Percentiles rank a stretch among this genome's conserved stretches.
These are phyloP conservation scores for Genyomyrus donnyi DNA, from an alignment of 2,113 vertebrate species.

Conservation along the genomic window DNA sequence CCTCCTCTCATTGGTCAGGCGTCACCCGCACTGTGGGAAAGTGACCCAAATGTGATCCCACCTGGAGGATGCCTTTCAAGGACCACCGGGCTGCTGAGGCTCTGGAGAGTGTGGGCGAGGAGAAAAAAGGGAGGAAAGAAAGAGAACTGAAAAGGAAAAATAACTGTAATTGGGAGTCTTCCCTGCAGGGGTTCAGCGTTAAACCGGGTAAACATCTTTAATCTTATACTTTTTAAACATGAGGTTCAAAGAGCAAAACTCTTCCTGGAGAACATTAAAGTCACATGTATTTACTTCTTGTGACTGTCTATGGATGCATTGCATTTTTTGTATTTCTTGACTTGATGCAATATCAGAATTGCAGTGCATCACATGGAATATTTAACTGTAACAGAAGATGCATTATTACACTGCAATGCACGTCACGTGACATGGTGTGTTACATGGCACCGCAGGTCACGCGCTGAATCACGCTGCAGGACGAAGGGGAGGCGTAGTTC, in stretches of 20 bases:
- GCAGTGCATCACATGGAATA: background rate
- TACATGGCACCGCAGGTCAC: background rate
- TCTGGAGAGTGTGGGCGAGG: conserved; percentile 4
- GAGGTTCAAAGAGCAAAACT: background rate
- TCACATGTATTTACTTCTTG: background rate
- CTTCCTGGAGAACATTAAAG: background rate
- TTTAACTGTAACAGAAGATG: background rate
- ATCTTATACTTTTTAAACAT: background rate
- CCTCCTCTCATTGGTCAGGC: background rate
- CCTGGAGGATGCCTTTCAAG: background rate
- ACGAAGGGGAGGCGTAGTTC: no score
- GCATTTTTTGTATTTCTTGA: background rate
- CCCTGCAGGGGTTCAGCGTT: background rate
- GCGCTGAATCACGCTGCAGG: background rate
- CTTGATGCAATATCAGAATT: background rate
- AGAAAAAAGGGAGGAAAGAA: background rate
- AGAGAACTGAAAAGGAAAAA: background rate
- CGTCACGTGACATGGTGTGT: background rate
- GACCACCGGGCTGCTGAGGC: background rate
- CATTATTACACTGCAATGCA: background rate
- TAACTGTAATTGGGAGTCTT: background rate
- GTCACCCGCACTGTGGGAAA: background rate
- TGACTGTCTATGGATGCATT: background rate
- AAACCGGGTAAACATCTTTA: background rate
- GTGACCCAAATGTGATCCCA: background rate